Evolutionary conservation across 2,113 vertebrate species (phyloP).

Genomic region (pig (Sus scrofa)): DNA sequence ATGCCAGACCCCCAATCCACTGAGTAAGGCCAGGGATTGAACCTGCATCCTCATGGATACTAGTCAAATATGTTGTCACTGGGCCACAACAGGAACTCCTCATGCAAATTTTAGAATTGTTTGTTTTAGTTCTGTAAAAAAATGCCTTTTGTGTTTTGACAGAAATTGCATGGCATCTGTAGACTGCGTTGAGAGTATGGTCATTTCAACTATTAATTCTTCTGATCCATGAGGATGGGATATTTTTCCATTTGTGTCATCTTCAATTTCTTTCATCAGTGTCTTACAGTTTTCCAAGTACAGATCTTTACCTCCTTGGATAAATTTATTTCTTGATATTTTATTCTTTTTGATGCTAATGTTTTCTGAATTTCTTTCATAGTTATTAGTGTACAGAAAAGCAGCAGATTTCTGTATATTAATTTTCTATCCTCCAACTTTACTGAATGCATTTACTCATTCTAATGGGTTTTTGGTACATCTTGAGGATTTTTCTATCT

Average conservation of each 20-base stretch:
- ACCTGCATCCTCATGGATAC: no score
- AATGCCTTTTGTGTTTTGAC: background rate
- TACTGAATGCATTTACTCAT: background rate
- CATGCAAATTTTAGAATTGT: background rate
- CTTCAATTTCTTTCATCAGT: background rate
- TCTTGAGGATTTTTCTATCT: background rate
- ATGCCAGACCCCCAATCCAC: no score
- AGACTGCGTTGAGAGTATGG: background rate
- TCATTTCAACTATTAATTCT: background rate
- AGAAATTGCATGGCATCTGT: background rate
- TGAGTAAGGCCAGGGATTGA: no score
- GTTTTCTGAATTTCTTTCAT: background rate
- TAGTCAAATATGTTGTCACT: no score
- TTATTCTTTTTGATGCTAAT: background rate
- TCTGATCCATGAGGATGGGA: background rate
- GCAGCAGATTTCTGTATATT: background rate
- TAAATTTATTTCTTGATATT: background rate
- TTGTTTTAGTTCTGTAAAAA: background rate
- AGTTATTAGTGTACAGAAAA: background rate
- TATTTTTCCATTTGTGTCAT: background rate
- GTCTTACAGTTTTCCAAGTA: background rate
- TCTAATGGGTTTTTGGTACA: background rate
- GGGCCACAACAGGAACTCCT: no score
- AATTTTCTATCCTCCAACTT: background rate
- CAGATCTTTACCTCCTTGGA: background rate